phyloP scores from a whole-genome alignment of 2,888 invertebrate species.

The Erynnis tages region DNA sequence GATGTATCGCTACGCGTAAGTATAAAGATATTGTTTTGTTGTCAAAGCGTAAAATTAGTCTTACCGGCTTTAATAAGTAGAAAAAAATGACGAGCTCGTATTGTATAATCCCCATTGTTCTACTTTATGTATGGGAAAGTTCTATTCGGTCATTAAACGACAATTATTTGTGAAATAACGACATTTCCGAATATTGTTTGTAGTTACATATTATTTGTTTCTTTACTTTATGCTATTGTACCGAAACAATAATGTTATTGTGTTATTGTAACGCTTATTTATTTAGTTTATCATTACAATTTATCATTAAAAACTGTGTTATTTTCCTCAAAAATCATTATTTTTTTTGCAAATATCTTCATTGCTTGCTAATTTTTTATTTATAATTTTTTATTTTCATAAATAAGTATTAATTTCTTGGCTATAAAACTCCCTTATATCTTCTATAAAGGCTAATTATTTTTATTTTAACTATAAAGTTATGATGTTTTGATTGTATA shows the following conservation, averaged over 20 bases:
- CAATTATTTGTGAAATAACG: conserved; percentile 39
- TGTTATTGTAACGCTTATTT: no score
- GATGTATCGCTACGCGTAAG: neutral
- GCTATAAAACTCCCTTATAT: no score
- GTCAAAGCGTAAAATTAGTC: neutral
- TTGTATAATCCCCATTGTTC: conserved; percentile 39
- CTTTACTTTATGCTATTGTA: no score
- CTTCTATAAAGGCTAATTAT: neutral
- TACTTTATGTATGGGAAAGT: conserved; percentile 24
- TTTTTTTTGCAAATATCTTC: no score
- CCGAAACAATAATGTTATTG: no score
- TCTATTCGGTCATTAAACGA: conserved; percentile 43
- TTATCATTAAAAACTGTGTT: no score
- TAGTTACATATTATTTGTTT: neutral
- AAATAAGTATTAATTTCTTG: neutral
- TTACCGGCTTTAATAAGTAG: neutral
- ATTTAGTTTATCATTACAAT: neutral
- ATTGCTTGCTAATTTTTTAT: no score
- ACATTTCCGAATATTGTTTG: conserved; percentile 7
- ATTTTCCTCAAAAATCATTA: no score
- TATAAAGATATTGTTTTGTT: neutral
- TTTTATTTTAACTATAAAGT: neutral
- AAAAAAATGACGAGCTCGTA: conserved; percentile 23
- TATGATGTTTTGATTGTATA: conserved; percentile 13
- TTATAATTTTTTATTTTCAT: no score